Evolutionary conservation across 2,113 vertebrate genomes (phyloP).

Genomic region (Climacteris rufus): DNA sequence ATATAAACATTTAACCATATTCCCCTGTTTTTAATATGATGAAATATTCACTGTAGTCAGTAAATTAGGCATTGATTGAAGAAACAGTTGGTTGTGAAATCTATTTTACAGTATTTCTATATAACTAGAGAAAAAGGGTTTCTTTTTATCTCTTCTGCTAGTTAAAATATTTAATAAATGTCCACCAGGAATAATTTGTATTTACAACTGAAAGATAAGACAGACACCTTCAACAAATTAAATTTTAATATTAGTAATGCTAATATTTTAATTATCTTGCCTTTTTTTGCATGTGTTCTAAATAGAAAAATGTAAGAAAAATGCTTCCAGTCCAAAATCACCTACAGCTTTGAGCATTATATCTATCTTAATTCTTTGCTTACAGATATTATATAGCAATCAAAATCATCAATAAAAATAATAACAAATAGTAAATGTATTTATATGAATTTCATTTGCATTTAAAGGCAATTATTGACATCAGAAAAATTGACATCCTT

Average conservation of each 20-base stretch:
- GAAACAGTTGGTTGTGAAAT: slow-evolving; percentile 9
- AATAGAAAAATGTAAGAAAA: slow-evolving; percentile 27
- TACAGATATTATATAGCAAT: neutral
- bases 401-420: neutral
- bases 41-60: slow-evolving; percentile 37
- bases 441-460: neutral
- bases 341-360: neutral
- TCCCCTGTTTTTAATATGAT: slow-evolving; percentile 28
- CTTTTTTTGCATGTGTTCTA: neutral
- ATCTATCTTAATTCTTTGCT: neutral
- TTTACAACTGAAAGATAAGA: slow-evolving; percentile 33
- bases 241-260: slow-evolving; percentile 17
- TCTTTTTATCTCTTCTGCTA: slow-evolving; percentile 1
- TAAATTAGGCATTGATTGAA: slow-evolving; percentile 52
- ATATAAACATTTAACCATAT: slow-evolving; percentile 47
- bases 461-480: neutral
- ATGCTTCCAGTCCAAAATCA: neutral
- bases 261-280: slow-evolving; percentile 11
- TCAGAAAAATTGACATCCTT: neutral
- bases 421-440: neutral
- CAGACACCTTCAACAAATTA: slow-evolving; percentile 14
- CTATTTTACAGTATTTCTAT: neutral
- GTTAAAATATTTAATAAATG: slow-evolving; percentile 52
- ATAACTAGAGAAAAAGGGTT: neutral
- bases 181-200: slow-evolving; percentile 49